Percentiles rank a stretch among this genome's conserved stretches.
Evolutionary conservation across 2,113 vertebrate species (phyloP).

Genomic region (Indri indri): DNA sequence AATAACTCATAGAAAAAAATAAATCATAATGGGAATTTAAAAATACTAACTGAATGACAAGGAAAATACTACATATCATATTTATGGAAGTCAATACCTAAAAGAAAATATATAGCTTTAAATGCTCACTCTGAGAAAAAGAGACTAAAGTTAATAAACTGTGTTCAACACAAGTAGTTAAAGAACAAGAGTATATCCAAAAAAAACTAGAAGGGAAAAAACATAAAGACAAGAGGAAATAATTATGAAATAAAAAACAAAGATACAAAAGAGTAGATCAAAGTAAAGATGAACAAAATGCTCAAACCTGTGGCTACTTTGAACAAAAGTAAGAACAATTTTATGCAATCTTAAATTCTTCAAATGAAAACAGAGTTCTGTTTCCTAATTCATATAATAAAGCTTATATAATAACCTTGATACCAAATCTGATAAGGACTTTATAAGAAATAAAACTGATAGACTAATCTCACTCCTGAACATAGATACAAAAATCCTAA

Average conservation of each 20-base stretch:
- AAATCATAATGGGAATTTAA: not conserved
- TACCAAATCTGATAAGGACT: not conserved
- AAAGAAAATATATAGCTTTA: not conserved
- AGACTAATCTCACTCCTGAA: not conserved
- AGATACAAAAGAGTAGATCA: not conserved
- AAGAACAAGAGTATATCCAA: not conserved
- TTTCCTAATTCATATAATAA: not conserved
- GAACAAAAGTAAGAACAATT: not conserved
- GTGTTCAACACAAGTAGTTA: not conserved
- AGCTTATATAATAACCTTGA: not conserved
- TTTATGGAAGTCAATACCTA: not conserved
- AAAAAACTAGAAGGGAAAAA: not conserved
- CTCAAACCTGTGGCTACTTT: not conserved
- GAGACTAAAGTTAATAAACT: not conserved
- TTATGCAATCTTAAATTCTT: not conserved
- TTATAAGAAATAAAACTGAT: conserved; percentile 6
- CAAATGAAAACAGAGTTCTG: not conserved
- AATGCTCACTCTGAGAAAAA: not conserved
- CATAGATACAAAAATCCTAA: not conserved
- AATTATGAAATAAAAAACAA: not conserved
- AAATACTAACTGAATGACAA: not conserved
- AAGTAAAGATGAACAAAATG: not conserved
- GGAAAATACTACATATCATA: not conserved
- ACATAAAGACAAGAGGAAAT: not conserved
- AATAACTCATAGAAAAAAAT: not conserved